These are phyloP conservation scores for Junonia oenone DNA, from an alignment of 2,888 invertebrate genomes.

Conservation along the genomic window DNA sequence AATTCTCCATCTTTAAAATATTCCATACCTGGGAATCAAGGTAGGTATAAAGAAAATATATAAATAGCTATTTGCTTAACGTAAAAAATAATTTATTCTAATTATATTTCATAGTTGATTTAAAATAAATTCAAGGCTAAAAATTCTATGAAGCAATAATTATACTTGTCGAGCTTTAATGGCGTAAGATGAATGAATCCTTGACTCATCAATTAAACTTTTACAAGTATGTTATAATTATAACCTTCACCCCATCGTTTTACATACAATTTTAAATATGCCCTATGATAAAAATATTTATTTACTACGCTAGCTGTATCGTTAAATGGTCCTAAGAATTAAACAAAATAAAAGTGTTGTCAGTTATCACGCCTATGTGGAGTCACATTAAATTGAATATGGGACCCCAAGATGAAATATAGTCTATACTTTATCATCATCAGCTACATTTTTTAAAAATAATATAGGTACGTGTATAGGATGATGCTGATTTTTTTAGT, in stretches of 20 bases:
- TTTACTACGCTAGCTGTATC: neutral
- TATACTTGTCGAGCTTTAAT: constrained; percentile 7
- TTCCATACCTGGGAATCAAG: too few species aligned
- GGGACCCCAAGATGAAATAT: too few species aligned
- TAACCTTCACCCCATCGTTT: neutral
- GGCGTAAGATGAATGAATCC: constrained; percentile 11
- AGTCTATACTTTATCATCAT: too few species aligned
- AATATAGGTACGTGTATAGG: too few species aligned
- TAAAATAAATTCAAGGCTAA: neutral
- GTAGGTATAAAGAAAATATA: too few species aligned
- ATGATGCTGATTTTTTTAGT: too few species aligned
- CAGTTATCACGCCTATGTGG: neutral
- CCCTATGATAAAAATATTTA: constrained; percentile 7
- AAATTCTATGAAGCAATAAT: constrained; percentile 12
- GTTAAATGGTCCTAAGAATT: constrained; percentile 7
- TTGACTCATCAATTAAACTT: constrained; percentile 19
- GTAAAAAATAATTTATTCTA: too few species aligned
- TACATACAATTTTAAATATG: neutral
- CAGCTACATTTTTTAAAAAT: too few species aligned
- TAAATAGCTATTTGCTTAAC: too few species aligned
- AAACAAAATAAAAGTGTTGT: neutral
- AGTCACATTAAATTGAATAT: too few species aligned
- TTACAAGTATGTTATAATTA: constrained; percentile 13
- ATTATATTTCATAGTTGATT: too few species aligned
- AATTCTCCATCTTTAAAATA: too few species aligned